These are phyloP conservation scores for Asobara japonica DNA, from an alignment of 1,140 invertebrate species.

Conservation along the genomic window DNA sequence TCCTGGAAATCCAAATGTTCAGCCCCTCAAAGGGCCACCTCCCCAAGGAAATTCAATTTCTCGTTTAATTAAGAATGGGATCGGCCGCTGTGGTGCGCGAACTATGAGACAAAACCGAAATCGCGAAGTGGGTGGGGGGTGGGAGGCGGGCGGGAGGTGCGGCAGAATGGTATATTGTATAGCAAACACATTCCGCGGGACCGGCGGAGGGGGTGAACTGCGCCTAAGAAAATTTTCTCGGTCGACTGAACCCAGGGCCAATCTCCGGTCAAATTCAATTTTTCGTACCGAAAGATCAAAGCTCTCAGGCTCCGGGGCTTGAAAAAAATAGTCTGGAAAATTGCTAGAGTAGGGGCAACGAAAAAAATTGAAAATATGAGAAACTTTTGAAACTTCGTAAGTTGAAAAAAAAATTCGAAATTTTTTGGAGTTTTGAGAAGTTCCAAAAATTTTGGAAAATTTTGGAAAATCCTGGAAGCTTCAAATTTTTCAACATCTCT, in stretches of 20 bases:
- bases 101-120: conserved; percentile 19
- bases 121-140: too few relatives aligned
- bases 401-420: too few relatives aligned
- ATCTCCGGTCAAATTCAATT: conserved; percentile 65
- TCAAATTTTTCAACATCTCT: too few relatives aligned
- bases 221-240: conserved; percentile 38
- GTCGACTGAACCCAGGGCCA: conserved; percentile 56
- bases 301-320: conserved; percentile 31
- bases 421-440: too few relatives aligned
- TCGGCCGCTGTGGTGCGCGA: conserved; percentile 11
- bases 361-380: too few relatives aligned
- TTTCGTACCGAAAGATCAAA: conserved; percentile 60
- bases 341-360: conserved; percentile 2
- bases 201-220: not conserved
- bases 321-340: too few relatives aligned
- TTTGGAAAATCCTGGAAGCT: too few relatives aligned
- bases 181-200: conserved; percentile 15
- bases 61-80: conserved; percentile 48
- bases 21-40: conserved; percentile 10
- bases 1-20: not conserved
- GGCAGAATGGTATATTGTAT: not conserved
- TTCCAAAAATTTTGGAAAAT: too few relatives aligned
- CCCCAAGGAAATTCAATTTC: conserved; percentile 50
- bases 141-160: too few relatives aligned
- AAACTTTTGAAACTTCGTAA: too few relatives aligned